phyloP scores from a whole-genome alignment of 2,797 vertebrate genomes.

The Xerus rutilus region DNA sequence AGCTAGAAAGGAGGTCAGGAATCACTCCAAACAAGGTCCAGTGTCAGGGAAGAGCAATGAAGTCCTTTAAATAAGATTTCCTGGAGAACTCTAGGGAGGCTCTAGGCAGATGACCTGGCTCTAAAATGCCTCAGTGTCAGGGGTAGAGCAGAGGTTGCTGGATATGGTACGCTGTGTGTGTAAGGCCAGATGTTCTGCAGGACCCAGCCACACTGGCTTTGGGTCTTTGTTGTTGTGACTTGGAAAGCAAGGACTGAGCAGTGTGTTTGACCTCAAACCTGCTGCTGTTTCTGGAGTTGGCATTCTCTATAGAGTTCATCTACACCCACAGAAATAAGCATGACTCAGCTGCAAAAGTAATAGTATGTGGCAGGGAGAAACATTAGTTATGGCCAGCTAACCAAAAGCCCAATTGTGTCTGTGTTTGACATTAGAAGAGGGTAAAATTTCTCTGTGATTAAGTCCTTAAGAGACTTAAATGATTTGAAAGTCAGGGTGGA shows the following conservation, averaged over 20 bases:
- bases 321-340: neutral
- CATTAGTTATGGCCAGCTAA: neutral
- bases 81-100: neutral
- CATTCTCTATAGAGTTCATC: neutral
- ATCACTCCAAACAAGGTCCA: neutral
- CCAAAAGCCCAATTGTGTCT: neutral
- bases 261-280: neutral
- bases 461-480: neutral
- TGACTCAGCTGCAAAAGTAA: conserved; percentile 4
- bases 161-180: neutral
- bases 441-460: neutral
- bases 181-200: neutral
- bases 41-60: neutral
- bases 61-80: neutral
- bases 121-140: neutral
- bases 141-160: neutral
- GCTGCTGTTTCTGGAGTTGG: neutral
- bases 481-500: neutral
- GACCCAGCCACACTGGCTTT: neutral
- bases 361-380: neutral
- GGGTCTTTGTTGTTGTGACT: neutral
- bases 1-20: neutral
- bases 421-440: neutral
- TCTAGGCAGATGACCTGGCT: neutral
- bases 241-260: neutral